phyloP scores from a whole-genome alignment of 2,113 vertebrate species.

The Panthera tigris region DNA sequence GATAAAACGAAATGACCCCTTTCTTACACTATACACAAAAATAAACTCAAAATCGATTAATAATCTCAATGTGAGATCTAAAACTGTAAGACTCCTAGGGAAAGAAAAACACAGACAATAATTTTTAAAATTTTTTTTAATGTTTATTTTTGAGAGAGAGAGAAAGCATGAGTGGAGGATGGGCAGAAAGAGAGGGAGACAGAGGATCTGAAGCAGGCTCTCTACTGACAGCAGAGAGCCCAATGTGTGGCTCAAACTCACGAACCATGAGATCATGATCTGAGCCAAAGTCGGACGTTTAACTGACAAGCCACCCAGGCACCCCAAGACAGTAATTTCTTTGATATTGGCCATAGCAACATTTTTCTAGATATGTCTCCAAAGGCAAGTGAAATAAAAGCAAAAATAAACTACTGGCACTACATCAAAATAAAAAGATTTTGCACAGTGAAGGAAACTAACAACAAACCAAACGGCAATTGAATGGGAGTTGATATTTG shows the following conservation, averaged over 20 bases:
- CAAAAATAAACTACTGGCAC: neutral
- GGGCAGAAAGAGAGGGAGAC: too few species aligned
- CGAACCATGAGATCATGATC: too few species aligned
- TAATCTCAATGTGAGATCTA: neutral
- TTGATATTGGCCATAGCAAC: neutral
- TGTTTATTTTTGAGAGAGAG: too few species aligned
- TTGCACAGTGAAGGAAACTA: neutral
- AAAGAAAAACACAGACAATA: neutral
- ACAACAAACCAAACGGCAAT: neutral
- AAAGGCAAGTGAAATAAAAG: neutral
- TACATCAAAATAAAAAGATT: neutral
- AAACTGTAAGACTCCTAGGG: neutral
- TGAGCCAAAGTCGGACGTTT: too few species aligned
- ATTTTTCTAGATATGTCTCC: neutral
- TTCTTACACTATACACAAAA: neutral
- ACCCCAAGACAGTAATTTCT: neutral
- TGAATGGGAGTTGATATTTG: neutral
- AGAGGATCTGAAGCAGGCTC: too few species aligned
- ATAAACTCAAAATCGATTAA: neutral
- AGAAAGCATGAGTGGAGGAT: too few species aligned
- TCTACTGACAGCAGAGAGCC: too few species aligned
- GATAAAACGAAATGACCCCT: neutral
- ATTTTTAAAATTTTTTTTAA: rapidly evolving
- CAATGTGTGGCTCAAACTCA: too few species aligned
- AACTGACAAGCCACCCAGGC: too few species aligned